Evolutionary conservation across 2,888 invertebrate genomes (phyloP), one percentile per base, ranked within the genome.

Genomic region (Pyrrhosoma nymphula): DNA sequence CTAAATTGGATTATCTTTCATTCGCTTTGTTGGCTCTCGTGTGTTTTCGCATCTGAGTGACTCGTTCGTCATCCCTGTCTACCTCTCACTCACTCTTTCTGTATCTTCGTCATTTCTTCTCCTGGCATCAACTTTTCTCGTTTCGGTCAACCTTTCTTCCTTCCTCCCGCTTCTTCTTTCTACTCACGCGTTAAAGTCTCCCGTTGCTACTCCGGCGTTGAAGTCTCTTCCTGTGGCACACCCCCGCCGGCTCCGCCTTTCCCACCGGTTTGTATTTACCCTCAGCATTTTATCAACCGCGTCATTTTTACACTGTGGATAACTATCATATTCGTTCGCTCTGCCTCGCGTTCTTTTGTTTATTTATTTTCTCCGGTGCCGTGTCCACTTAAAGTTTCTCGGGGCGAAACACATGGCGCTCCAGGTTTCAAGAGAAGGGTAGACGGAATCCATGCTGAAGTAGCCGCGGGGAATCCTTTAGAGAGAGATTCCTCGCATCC

Each of bases 1-100:
- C 93, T 93, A 93, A 93, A 93, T 93, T 93, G 93, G 93, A 69
- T 93, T 93, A 93, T 93, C 93, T 93, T 93, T 93, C 93, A 93
- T 93, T 55, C 69, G 26, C 93, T 93, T 93, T 93, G 93, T 93
- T 91, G 35, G 82, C 82, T 82, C 82, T 35, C 82, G 30, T 8
- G 75, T 82, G 75, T 35, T 35, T 82, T 82, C 75, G 75, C 82
- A 14, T 82, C 82, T 35, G 82, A 35, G 30, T 12, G 82, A 82
- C 82, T 16, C 82, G 30, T 82, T 35, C 30, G 14, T 82, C 82
- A 82, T 82, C 35, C 16, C 35, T 18, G 26, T 35, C 35, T 35
- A n/a, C 35, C 30, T 47, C 47, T 47, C 47, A 47, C 47, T 47
- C 47, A 47, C 47, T 47, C 47, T 47, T 47, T 47, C 47, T 47